These are phyloP conservation scores for Malurus melanocephalus DNA, from an alignment of 2,113 vertebrate species.

Conservation along the genomic window DNA sequence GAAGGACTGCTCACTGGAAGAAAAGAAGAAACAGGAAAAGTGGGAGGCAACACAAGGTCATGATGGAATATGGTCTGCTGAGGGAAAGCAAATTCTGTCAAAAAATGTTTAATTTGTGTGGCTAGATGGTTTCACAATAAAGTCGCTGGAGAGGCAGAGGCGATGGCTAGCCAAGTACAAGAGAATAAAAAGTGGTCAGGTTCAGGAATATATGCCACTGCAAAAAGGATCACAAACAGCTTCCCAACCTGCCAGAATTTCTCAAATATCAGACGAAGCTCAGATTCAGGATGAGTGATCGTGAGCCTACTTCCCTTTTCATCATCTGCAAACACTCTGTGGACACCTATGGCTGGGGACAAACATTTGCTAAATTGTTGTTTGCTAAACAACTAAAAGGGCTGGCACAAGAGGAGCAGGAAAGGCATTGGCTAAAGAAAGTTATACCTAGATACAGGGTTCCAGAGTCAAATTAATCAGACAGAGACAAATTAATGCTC, in stretches of 20 bases:
- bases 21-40: neutral
- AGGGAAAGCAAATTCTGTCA: neutral
- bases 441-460: neutral
- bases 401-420: too few species aligned
- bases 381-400: too few species aligned
- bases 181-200: neutral
- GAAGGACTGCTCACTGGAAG: neutral
- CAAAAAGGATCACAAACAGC: neutral
- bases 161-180: neutral
- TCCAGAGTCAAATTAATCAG: neutral
- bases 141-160: neutral
- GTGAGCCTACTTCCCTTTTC: neutral
- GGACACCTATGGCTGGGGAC: rapidly evolving
- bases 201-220: neutral
- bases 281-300: neutral
- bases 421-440: neutral
- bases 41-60: neutral
- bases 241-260: neutral
- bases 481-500: too few species aligned
- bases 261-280: neutral
- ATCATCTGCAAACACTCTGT: neutral
- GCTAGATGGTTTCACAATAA: neutral
- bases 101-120: neutral
- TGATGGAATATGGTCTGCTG: neutral
- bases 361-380: neutral